phyloP scores from a whole-genome alignment of 64 coral and sea anemone genomes.

The Stylophora pistillata region DNA sequence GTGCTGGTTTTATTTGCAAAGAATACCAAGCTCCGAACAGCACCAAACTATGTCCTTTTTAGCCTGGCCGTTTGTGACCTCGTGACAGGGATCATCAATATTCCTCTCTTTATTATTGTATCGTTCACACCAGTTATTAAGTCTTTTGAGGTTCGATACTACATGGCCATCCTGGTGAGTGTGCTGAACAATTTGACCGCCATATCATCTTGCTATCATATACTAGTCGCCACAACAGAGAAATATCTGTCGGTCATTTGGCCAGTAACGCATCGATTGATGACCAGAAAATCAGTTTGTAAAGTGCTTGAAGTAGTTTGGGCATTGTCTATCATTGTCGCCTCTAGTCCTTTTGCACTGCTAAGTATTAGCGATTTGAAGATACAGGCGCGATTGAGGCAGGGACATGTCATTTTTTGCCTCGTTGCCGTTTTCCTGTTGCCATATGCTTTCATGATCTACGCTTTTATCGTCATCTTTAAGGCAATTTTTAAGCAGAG shows the following conservation, averaged over 20 bases:
- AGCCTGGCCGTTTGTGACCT: constrained; percentile 8
- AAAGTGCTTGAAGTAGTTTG: neutral
- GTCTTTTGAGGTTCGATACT: neutral
- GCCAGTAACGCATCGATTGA: constrained; percentile 20
- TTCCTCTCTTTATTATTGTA: constrained; percentile 13
- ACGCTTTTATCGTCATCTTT: constrained; percentile 24
- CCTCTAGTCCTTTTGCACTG: constrained; percentile 21
- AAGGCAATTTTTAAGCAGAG: neutral
- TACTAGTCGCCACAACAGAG: constrained; percentile 18
- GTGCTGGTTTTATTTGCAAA: constrained; percentile 23
- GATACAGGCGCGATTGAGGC: neutral
- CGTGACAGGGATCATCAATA: neutral
- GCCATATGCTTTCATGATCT: constrained; percentile 21
- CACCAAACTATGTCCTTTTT: constrained; percentile 21
- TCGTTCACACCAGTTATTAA: neutral
- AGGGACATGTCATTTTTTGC: constrained; percentile 12
- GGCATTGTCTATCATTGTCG: constrained; percentile 2
- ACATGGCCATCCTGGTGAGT: neutral
- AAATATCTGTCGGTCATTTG: constrained; percentile 15
- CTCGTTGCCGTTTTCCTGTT: neutral
- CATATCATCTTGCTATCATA: constrained; percentile 38
- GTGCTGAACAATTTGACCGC: constrained; percentile 22
- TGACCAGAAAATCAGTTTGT: neutral
- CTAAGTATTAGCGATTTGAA: neutral
- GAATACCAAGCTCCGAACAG: neutral